Conservation (phyloP, 2,888 invertebrate species). For the Aethes cnicana region DNA sequence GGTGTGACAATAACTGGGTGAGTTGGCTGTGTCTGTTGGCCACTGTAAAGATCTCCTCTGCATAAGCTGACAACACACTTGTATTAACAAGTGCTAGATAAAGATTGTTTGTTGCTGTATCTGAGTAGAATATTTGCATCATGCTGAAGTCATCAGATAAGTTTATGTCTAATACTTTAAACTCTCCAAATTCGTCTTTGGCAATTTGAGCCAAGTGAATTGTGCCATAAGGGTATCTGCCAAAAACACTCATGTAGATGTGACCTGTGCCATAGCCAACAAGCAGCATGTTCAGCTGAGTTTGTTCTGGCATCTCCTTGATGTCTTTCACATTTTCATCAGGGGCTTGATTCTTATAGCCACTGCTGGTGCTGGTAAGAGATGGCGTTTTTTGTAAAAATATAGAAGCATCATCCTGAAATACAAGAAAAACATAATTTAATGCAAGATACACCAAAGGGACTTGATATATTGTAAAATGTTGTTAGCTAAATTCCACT, state of each 20-base stretch:
- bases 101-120: constrained; percentile 73
- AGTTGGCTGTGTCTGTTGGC: constrained; percentile 90
- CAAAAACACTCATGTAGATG: constrained; percentile 90
- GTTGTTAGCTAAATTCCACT: too few species aligned
- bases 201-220: constrained; percentile 83
- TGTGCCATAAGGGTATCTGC: constrained; percentile 90
- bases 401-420: constrained; percentile 75
- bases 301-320: constrained; percentile 83
- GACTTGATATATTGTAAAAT: too few species aligned
- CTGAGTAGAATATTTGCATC: constrained; percentile 84
- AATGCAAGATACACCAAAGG: too few species aligned
- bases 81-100: constrained; percentile 79
- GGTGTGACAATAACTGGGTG: constrained; percentile 84
- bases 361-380: constrained; percentile 73
- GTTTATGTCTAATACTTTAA: constrained; percentile 84
- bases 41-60: constrained; percentile 86
- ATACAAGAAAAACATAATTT: neutral
- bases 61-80: constrained; percentile 84
- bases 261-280: constrained; percentile 89
- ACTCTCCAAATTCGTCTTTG: constrained; percentile 79
- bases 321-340: constrained; percentile 83
- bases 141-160: constrained; percentile 87
- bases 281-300: constrained; percentile 88
- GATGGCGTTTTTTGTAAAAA: constrained; percentile 83
- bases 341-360: constrained; percentile 74